Conservation (phyloP, 1,140 invertebrate species). For the Phortica variegata region DNA sequence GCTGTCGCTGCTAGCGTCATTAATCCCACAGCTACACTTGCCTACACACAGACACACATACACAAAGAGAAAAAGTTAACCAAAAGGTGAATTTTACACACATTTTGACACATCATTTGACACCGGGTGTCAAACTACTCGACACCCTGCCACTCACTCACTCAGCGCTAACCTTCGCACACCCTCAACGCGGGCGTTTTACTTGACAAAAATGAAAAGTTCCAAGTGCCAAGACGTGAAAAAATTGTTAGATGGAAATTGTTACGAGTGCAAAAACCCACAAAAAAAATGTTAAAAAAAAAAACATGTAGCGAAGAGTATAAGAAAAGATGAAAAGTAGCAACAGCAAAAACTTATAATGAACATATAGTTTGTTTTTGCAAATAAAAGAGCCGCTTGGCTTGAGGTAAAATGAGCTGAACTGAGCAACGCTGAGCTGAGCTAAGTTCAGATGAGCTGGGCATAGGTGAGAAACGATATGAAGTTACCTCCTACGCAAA, state of each 20-base stretch:
- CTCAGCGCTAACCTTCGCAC: no score
- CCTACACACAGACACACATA: slow-evolving; percentile 11
- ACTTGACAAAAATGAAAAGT: slow-evolving; percentile 45
- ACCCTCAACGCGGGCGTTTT: slow-evolving; percentile 8
- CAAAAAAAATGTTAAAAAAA: background rate
- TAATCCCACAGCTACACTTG: no score
- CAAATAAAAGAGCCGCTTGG: no score
- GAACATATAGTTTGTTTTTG: no score
- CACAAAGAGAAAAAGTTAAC: slow-evolving; percentile 4
- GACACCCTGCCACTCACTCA: no score
- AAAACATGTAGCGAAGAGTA: background rate
- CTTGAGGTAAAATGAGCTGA: no score
- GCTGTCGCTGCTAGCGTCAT: no score
- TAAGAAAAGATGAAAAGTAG: slow-evolving; percentile 19
- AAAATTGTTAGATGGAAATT: no score
- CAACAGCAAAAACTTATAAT: slow-evolving; percentile 29
- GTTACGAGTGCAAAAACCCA: background rate
- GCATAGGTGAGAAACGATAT: no score
- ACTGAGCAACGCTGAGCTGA: no score
- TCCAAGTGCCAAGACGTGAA: slow-evolving; percentile 10
- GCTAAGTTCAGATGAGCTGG: no score
- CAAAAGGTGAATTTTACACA: slow-evolving; percentile 45
- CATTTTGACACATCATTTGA: slow-evolving; percentile 53
- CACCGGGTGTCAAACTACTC: slow-evolving; percentile 42
- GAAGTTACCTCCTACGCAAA: no score